Evolutionary conservation across 2,888 invertebrate genomes (phyloP), one percentile per base, ranked within the genome.

Genomic region (Mythimna albipuncta): DNA sequence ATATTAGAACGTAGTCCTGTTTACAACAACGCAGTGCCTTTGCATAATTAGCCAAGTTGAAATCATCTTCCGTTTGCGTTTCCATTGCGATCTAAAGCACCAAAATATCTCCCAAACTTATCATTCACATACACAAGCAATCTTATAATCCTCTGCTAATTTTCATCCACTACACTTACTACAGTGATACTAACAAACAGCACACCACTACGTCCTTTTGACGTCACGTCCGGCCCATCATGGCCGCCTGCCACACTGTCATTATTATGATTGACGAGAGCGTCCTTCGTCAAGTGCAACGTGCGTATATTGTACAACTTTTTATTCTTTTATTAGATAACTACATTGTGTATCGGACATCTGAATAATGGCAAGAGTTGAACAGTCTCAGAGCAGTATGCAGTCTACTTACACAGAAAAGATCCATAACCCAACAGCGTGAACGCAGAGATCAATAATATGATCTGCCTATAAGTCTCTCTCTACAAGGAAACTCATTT

Each of bases 151-250:
- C 16, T 13, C n/a, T 35, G 16, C 16, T 21, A 11, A 32, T 16
- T 19, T 13, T 41, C n/a, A 72, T 50, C 55, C 16, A 78, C 32
- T 35, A 38, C 55, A 64, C 61, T 61, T 26, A n/a, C 57, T 54
- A 21, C 58, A n/a, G 58, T 19, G 9, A 67, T 26, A 52, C 38
- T 26, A 52, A 63, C 35, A 41, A 1, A 47, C 77, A 69, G n/a
- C 52, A 63, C 62, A 55, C 21, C 32, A 32, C 79, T 67, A 73
- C 83, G 83, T 84, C 83, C 76, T 75, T 70, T 69, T 85, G 83
- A 87, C 88, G 88, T 91, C 90, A 90, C 86, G 65, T 93, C 93
- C 93, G 92, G 83, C 88, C 90, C 89, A 79, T 78, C 86, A 89
- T 86, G 86, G 80, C 72, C 85, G 84, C 85, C 81, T 86, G 82